These are phyloP conservation scores for Lithophane socia DNA, from an alignment of 2,888 invertebrate genomes.

Conservation along the genomic window DNA sequence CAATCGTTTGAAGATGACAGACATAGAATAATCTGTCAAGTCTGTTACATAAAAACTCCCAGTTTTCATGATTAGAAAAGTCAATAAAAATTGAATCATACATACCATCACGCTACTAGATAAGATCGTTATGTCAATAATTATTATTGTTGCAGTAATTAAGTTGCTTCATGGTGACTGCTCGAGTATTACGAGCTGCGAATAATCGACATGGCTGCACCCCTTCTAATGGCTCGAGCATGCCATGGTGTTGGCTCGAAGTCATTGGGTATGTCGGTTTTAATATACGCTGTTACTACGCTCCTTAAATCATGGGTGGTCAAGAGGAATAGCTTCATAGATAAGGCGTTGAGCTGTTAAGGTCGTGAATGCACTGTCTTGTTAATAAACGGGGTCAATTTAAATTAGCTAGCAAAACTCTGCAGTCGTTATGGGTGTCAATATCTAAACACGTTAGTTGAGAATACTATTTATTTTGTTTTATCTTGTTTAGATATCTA, in stretches of 20 bases:
- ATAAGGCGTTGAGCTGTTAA: constrained; percentile 5
- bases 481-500: no score
- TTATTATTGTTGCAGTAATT: constrained; percentile 28
- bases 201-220: constrained; percentile 36
- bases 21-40: not conserved
- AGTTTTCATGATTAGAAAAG: not conserved
- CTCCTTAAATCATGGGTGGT: not conserved
- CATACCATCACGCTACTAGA: constrained; percentile 13
- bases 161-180: constrained; percentile 37
- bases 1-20: no score
- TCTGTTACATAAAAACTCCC: not conserved
- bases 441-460: no score
- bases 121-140: constrained; percentile 31
- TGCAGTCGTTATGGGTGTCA: no score
- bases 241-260: constrained; percentile 14
- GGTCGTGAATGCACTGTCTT: not conserved
- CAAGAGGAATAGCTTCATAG: not conserved
- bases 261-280: constrained; percentile 23
- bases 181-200: constrained; percentile 38
- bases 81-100: constrained; percentile 3
- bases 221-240: constrained; percentile 12
- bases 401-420: no score
- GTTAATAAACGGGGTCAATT: no score
- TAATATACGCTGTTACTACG: constrained; percentile 12
- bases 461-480: no score